A percentile compares a stretch with the other conserved stretches of the same genome.
Conservation (phyloP, 2,888 invertebrate species). For the Melanotus villosus region DNA sequence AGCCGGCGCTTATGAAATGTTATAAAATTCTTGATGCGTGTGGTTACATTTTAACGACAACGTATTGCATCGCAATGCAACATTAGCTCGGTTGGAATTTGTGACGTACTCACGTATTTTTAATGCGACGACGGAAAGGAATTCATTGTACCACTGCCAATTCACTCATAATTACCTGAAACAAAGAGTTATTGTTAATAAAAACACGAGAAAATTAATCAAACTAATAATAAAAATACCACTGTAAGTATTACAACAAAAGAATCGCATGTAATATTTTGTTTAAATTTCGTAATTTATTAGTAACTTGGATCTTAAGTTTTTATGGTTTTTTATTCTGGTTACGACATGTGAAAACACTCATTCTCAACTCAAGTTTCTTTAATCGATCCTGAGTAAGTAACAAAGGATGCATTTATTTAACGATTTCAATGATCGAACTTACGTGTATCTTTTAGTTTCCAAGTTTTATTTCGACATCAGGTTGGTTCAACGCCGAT, state of each 20-base stretch:
- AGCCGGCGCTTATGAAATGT: conserved; percentile 14
- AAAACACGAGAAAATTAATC: not conserved
- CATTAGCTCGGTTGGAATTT: conserved; percentile 7
- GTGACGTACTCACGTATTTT: conserved; percentile 22
- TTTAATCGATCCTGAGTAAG: too few species aligned
- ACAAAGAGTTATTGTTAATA: conserved; percentile 11
- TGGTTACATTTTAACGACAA: conserved; percentile 12
- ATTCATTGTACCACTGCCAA: not conserved
- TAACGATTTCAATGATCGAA: too few species aligned
- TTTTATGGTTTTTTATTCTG: too few species aligned
- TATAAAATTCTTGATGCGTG: not conserved
- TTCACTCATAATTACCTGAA: conserved; percentile 14
- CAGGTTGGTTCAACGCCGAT: too few species aligned
- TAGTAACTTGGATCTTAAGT: too few species aligned
- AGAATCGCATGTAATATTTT: too few species aligned
- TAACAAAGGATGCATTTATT: too few species aligned
- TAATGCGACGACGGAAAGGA: not conserved
- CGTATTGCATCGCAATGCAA: conserved; percentile 1
- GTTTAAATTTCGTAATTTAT: too few species aligned
- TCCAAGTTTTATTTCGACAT: too few species aligned
- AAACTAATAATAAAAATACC: not conserved
- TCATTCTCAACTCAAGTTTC: too few species aligned
- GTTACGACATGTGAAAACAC: too few species aligned
- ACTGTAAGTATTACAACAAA: not conserved
- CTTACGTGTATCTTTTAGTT: too few species aligned